Evolutionary conservation across 1,140 invertebrate species (phyloP).

Genomic region (Reticulitermes speratus): DNA sequence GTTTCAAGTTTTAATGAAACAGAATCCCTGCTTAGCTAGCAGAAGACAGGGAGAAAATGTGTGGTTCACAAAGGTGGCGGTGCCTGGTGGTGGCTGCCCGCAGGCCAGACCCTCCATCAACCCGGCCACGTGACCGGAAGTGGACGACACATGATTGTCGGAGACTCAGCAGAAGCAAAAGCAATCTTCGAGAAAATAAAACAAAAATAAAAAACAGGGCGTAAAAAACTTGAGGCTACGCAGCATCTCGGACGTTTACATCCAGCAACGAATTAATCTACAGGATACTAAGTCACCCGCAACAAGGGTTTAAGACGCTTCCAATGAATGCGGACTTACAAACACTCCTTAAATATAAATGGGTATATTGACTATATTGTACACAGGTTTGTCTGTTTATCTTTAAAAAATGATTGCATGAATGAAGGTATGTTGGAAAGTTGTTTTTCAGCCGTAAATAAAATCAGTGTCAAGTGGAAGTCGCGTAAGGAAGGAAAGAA

Average conservation of each 20-base stretch:
- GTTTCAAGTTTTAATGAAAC: neutral
- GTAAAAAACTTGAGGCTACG: neutral
- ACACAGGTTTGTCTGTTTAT: too few relatives aligned
- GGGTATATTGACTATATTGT: too few relatives aligned
- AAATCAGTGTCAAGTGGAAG: too few relatives aligned
- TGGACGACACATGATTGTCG: slow-evolving; percentile 13
- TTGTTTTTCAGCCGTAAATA: too few relatives aligned
- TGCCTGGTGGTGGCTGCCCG: neutral
- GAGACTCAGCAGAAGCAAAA: neutral
- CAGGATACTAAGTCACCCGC: neutral
- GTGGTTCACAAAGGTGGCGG: neutral
- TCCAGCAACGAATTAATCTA: neutral
- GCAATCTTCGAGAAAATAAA: neutral
- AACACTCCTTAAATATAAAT: too few relatives aligned
- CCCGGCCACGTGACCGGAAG: slow-evolving; percentile 5
- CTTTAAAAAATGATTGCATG: too few relatives aligned
- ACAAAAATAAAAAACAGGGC: neutral
- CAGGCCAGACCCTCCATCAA: neutral
- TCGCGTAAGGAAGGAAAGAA: too few relatives aligned
- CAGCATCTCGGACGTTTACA: slow-evolving; percentile 8
- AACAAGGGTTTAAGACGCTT: neutral
- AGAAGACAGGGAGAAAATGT: neutral
- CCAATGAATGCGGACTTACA: too few relatives aligned
- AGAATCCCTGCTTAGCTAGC: neutral
- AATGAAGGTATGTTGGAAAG: too few relatives aligned